A percentile compares a stretch with the other conserved stretches of the same genome.
Conservation (phyloP, 2,888 invertebrate genomes). For the Synergus umbraculus region DNA sequence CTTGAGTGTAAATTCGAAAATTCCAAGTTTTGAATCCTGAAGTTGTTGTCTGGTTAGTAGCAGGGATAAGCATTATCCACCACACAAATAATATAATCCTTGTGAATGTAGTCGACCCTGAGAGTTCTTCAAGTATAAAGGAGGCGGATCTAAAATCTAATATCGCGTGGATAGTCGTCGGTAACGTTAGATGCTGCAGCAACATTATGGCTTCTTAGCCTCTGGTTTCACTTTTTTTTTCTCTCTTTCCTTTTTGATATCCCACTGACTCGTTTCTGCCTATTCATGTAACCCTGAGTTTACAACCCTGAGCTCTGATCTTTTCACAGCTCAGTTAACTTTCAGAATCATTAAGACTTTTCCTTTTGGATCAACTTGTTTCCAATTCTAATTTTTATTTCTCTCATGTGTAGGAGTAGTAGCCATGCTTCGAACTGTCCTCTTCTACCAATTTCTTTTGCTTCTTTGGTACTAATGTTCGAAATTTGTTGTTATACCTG, state of each 20-base stretch:
- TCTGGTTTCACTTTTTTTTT: conserved; percentile 11
- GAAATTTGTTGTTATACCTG: too few species aligned
- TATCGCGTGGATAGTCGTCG: conserved; percentile 28
- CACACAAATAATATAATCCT: conserved; percentile 32
- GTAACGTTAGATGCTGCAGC: conserved; percentile 29
- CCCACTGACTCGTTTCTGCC: neutral
- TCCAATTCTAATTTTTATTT: neutral
- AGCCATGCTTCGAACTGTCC: neutral
- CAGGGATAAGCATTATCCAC: conserved; percentile 21
- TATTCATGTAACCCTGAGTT: neutral
- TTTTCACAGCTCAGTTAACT: neutral
- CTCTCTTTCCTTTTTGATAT: conserved; percentile 19
- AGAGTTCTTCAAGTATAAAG: conserved; percentile 45
- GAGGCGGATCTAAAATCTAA: conserved; percentile 40
- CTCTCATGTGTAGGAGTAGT: neutral
- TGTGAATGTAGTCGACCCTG: conserved; percentile 58
- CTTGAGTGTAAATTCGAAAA: conserved; percentile 10
- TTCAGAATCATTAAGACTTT: neutral
- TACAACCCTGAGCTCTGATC: neutral
- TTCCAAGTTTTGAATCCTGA: neutral
- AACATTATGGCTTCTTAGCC: conserved; percentile 33
- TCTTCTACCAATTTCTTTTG: neutral
- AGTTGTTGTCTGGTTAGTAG: neutral
- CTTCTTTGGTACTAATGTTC: too few species aligned
- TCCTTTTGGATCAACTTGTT: neutral